These are phyloP conservation scores for Vulpes vulpes DNA, from an alignment of 2,113 vertebrate genomes.

Conservation along the genomic window DNA sequence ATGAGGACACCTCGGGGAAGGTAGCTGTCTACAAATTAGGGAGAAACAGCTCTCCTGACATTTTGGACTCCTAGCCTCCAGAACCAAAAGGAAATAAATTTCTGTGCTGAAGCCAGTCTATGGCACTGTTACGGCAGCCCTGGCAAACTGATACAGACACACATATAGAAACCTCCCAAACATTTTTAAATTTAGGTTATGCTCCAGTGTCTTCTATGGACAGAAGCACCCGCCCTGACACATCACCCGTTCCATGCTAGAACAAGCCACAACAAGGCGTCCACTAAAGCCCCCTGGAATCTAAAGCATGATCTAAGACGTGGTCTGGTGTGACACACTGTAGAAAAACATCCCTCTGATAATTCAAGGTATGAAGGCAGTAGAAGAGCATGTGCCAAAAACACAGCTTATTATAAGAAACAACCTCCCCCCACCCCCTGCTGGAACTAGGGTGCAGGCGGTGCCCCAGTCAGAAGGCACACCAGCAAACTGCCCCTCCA, in stretches of 20 bases:
- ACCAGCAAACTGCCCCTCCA: neutral
- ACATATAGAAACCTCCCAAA: neutral
- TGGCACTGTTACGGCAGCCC: rapidly evolving
- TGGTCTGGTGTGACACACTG: rapidly evolving
- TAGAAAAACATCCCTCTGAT: neutral
- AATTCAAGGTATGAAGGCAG: too few species aligned
- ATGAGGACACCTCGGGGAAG: neutral
- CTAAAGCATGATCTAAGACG: rapidly evolving
- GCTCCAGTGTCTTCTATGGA: rapidly evolving
- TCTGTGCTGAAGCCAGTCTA: neutral
- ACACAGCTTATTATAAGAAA: neutral
- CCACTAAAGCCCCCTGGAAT: too few species aligned
- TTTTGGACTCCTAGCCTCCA: neutral
- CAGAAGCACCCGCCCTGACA: neutral
- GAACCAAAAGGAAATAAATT: rapidly evolving
- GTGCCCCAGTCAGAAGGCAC: neutral
- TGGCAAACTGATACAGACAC: neutral
- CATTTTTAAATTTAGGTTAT: rapidly evolving
- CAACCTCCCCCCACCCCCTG: rapidly evolving
- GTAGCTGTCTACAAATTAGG: rapidly evolving
- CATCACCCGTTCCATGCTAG: neutral
- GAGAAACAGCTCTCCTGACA: neutral
- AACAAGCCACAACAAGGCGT: rapidly evolving
- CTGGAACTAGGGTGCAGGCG: rapidly evolving
- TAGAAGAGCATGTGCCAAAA: rapidly evolving